Base-by-base conservation (phyloP, 1,140 invertebrate species). In the Holotrichia oblita region DNA sequence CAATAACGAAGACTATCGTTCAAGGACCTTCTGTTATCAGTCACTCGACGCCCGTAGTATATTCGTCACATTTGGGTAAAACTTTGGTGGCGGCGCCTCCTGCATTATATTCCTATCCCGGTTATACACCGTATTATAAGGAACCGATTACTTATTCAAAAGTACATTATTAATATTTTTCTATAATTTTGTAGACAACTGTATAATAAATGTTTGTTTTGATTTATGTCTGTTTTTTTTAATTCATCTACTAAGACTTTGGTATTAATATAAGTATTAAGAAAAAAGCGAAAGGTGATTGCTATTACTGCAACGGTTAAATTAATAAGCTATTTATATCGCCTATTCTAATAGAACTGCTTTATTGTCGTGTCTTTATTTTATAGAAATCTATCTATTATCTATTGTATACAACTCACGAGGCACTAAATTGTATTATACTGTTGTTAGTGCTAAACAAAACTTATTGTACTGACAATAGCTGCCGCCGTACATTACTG, bases 161-260 rank as follows among this genome's bases (percentile, higher is more conserved):
- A 2, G 10, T 74, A 6, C 73, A 74, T 20, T 74, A 74, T 74
- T 74, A 42, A 74, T 74, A 22, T 6, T 17, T 74, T 42, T 3
- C 34, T 44, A 34, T 41, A 74, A 40, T 40, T 44, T 22, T 74
- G 14, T 44, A 41, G 41, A 74, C 34, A 74, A 41, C 73, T 74
- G 73, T 74, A 74, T 34, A 74, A 74, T 74, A 74, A 69, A 69
- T 69, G 27, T 69, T 69, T 69, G 61, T 69, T 69, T 69, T 69
- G 22, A 69, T 27, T 69, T 69, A 27, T 22, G 27, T 69, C n/a
- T 48, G 14, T 27, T 34, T 69, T 69, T 69, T 27, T 12, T 12
- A 34, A 1, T 69, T 69, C 59, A 2, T 20, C 7, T 10, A 10
- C 44, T 48, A 1, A 48, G 10, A 6, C n/a, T 2, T 34, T 34